A percentile compares a stretch with the other conserved stretches of the same genome.
Evolutionary conservation across 2,888 invertebrate genomes (phyloP).

Genomic region (Resseliella maxima): DNA sequence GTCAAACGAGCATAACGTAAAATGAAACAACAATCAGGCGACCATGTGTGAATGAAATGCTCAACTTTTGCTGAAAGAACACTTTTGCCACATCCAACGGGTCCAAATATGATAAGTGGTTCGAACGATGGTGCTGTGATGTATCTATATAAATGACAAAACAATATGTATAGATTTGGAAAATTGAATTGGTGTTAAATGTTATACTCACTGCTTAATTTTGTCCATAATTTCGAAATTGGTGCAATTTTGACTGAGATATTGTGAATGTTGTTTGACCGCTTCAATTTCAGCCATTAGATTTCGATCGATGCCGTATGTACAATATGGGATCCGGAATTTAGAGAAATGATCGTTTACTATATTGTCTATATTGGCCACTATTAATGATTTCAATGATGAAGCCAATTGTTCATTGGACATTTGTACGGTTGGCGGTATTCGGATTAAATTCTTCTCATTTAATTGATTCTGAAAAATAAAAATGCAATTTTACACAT

Average conservation of each 20-base stretch:
- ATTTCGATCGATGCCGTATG: conserved; percentile 77
- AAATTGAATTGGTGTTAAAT: not conserved
- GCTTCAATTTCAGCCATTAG: conserved; percentile 77
- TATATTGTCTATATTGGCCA: conserved; percentile 76
- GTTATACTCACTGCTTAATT: conserved; percentile 62
- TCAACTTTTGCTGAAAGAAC: conserved; percentile 80
- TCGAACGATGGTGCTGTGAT: conserved; percentile 72
- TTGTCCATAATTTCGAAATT: conserved; percentile 66
- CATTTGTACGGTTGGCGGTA: conserved; percentile 67
- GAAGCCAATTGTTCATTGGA: conserved; percentile 66
- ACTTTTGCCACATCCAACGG: conserved; percentile 86
- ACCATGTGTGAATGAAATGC: conserved; percentile 73
- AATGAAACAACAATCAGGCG: conserved; percentile 72
- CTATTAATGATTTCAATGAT: conserved; percentile 77
- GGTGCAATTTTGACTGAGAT: conserved; percentile 74
- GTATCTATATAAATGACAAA: conserved; percentile 69
- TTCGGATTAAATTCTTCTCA: conserved; percentile 78
- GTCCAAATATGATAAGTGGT: conserved; percentile 81
- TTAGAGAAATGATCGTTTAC: conserved; percentile 76
- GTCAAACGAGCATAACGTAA: conserved; percentile 66
- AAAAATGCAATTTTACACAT: not conserved
- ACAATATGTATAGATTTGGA: not conserved
- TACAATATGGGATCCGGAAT: conserved; percentile 73
- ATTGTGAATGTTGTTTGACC: conserved; percentile 76
- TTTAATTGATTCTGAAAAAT: conserved; percentile 73